Percentiles rank a stretch among this genome's conserved stretches.
Conservation (phyloP, 2,113 vertebrate genomes). For the Lamprotornis superbus region DNA sequence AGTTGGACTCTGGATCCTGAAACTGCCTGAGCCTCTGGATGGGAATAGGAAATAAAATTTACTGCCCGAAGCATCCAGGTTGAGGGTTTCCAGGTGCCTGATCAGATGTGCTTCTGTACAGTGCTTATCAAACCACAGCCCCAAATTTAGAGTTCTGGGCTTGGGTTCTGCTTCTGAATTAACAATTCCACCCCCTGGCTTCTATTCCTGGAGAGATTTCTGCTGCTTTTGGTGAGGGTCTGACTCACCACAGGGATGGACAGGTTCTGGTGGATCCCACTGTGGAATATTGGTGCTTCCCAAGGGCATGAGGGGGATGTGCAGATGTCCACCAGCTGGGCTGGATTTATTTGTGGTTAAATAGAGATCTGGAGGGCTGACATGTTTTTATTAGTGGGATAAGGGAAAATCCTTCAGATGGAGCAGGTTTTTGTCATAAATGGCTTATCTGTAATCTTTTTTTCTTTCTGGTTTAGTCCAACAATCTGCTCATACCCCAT, state of each 20-base stretch:
- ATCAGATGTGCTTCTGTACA: neutral
- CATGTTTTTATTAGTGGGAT: neutral
- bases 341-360: neutral
- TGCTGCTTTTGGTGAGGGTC: neutral
- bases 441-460: slow-evolving; percentile 41
- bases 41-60: neutral
- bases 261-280: neutral
- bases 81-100: neutral
- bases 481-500: neutral
- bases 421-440: slow-evolving; percentile 9
- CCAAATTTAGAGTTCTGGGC: neutral
- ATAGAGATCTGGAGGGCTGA: neutral
- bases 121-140: neutral
- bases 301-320: neutral
- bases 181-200: slow-evolving; percentile 22
- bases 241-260: neutral
- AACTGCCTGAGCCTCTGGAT: neutral
- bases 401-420: slow-evolving; percentile 2
- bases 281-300: neutral
- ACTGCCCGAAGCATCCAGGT: neutral
- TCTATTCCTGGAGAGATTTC: slow-evolving; percentile 41
- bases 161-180: neutral
- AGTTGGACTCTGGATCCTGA: neutral
- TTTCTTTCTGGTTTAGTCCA: neutral
- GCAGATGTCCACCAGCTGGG: neutral